These are phyloP conservation scores for Dichetophora obliterata DNA, from an alignment of 2,888 invertebrate species.

Conservation along the genomic window DNA sequence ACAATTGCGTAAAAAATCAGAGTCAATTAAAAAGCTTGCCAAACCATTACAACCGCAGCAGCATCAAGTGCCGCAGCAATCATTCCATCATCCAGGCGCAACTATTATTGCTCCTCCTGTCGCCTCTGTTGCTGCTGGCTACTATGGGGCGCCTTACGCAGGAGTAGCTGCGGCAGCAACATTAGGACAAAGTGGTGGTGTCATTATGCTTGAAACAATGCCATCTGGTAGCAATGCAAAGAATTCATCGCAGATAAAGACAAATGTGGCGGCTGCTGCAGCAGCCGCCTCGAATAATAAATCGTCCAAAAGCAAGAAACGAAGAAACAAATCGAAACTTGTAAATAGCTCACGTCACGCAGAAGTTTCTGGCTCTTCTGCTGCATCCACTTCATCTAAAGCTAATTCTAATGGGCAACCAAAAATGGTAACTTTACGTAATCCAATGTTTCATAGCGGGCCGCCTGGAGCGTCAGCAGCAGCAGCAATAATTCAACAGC, in stretches of 20 bases:
- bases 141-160: constrained; percentile 54
- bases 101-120: constrained; percentile 55
- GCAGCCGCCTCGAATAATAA: constrained; percentile 55
- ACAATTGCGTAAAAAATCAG: constrained; percentile 66
- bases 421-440: constrained; percentile 82
- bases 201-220: constrained; percentile 69
- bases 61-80: constrained; percentile 44
- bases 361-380: constrained; percentile 5
- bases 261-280: constrained; percentile 53
- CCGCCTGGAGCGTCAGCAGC: constrained; percentile 48
- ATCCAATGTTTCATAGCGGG: constrained; percentile 78
- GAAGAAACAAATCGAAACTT: constrained; percentile 63
- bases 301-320: constrained; percentile 62
- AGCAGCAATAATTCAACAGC: constrained; percentile 52
- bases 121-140: constrained; percentile 51
- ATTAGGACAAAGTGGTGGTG: constrained; percentile 60
- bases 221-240: constrained; percentile 45
- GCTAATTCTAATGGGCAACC: constrained; percentile 56
- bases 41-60: constrained; percentile 59
- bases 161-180: constrained; percentile 53
- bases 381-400: constrained; percentile 47
- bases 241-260: constrained; percentile 30
- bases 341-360: constrained; percentile 44
- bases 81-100: constrained; percentile 52
- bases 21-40: constrained; percentile 66